Percentiles rank a stretch among this genome's conserved stretches.
phyloP scores from a whole-genome alignment of 2,797 vertebrate species.

The Sebastes cheni region DNA sequence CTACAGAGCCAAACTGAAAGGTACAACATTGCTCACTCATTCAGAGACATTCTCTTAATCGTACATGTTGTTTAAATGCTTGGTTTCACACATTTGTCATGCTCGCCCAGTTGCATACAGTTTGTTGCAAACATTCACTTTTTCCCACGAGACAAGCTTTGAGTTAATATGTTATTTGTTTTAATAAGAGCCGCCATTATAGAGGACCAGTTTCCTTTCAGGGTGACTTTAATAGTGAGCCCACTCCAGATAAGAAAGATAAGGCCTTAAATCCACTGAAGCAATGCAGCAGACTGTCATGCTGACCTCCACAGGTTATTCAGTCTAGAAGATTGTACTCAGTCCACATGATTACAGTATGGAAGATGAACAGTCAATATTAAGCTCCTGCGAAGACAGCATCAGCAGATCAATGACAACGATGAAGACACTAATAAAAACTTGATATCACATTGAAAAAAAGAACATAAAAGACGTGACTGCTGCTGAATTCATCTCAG shows the following conservation, averaged over 20 bases:
- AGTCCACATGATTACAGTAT: slow-evolving; percentile 54
- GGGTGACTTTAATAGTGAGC: slow-evolving; percentile 21
- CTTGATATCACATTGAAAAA: slow-evolving; percentile 32
- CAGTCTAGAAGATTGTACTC: slow-evolving; percentile 46
- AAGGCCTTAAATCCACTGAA: slow-evolving; percentile 36
- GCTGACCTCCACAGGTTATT: slow-evolving; percentile 65
- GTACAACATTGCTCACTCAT: slow-evolving; percentile 30
- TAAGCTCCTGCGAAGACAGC: slow-evolving; percentile 32
- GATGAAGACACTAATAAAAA: slow-evolving; percentile 48
- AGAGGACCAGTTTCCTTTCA: slow-evolving; percentile 26
- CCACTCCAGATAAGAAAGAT: slow-evolving; percentile 35
- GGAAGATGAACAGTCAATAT: slow-evolving; percentile 33
- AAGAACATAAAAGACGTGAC: slow-evolving; percentile 40
- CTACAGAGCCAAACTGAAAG: slow-evolving; percentile 34
- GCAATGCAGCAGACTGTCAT: slow-evolving; percentile 36
- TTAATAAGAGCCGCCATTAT: slow-evolving; percentile 20
- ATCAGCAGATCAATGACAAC: slow-evolving; percentile 46
- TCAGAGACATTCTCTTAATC: slow-evolving; percentile 19
- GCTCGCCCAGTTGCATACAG: slow-evolving; percentile 34
- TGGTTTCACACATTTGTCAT: slow-evolving; percentile 44
- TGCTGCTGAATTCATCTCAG: slow-evolving; percentile 54
- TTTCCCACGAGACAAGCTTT: slow-evolving; percentile 39
- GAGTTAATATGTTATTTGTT: slow-evolving; percentile 34
- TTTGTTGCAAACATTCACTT: slow-evolving; percentile 18
- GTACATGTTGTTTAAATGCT: slow-evolving; percentile 41